Evolutionary conservation across 2,113 vertebrate species (phyloP).

Genomic region (Xenopus borealis): DNA sequence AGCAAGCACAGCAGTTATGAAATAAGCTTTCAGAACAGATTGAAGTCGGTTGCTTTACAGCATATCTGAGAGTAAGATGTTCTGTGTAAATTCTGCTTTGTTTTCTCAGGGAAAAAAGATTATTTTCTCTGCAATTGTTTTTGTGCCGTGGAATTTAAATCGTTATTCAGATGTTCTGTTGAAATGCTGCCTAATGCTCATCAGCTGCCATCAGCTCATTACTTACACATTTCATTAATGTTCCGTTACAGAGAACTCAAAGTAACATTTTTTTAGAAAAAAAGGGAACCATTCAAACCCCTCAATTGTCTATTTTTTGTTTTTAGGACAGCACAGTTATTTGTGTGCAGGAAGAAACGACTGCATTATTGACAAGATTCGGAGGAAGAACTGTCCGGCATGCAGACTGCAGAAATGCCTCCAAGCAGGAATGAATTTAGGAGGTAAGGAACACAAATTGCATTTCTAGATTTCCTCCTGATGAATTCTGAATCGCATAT

Average conservation of each 20-base stretch:
- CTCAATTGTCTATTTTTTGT: slow-evolving; percentile 50
- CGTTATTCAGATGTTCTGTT: slow-evolving; percentile 7
- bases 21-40: background rate
- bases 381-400: slow-evolving; percentile 98
- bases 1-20: background rate
- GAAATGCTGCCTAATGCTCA: slow-evolving; percentile 9
- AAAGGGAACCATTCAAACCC: slow-evolving; percentile 8
- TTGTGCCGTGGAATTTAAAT: background rate
- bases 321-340: slow-evolving; percentile 97
- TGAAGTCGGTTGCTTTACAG: background rate
- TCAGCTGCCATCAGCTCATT: slow-evolving; percentile 20
- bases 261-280: slow-evolving; percentile 4
- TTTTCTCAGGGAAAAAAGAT: slow-evolving; percentile 1
- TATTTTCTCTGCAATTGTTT: slow-evolving; percentile 19
- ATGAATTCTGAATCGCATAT: too few species aligned
- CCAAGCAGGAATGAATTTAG: slow-evolving; percentile 98
- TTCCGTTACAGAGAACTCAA: slow-evolving; percentile 7
- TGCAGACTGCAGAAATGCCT: slow-evolving; percentile 98
- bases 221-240: slow-evolving; percentile 30
- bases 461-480: background rate
- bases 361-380: slow-evolving; percentile 99
- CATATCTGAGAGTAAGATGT: background rate
- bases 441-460: slow-evolving; percentile 72
- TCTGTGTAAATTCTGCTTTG: background rate
- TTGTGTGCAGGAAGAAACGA: slow-evolving; percentile 97